Conservation (phyloP, 2,888 invertebrate genomes). For the Nomada ruficornis region DNA sequence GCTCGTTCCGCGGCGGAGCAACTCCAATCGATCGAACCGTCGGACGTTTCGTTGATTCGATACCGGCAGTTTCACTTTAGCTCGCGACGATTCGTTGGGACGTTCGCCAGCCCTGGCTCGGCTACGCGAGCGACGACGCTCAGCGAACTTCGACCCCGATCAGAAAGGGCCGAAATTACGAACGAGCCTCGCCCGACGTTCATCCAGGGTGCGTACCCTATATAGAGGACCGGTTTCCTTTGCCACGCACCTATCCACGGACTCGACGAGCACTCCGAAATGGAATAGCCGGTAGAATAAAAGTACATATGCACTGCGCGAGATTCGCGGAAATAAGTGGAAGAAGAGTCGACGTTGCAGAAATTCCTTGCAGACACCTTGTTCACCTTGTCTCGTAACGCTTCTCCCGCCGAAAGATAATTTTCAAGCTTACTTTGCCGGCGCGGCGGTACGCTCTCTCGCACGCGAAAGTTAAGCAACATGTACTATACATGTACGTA, state of each 20-base stretch:
- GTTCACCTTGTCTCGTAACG: not conserved
- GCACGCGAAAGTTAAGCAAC: constrained; percentile 8
- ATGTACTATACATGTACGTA: no score
- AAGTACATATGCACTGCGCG: not conserved
- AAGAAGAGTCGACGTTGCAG: not conserved
- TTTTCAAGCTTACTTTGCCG: not conserved
- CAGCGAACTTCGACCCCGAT: not conserved
- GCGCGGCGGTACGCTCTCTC: not conserved
- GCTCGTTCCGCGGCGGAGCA: not conserved
- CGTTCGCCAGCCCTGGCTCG: not conserved
- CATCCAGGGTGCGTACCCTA: constrained; percentile 58
- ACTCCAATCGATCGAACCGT: constrained; percentile 7
- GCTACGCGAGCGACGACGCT: constrained; percentile 7
- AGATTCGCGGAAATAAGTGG: not conserved
- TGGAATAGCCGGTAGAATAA: not conserved
- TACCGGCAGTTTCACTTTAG: no score
- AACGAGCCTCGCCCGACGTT: constrained; percentile 10
- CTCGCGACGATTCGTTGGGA: no score
- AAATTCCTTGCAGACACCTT: not conserved
- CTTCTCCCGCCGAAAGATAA: not conserved
- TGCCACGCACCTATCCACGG: constrained; percentile 34
- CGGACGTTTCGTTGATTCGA: no score
- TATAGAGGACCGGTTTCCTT: constrained; percentile 76
- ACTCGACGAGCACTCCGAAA: constrained; percentile 14
- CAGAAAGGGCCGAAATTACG: constrained; percentile 12